These are phyloP conservation scores for Phrynocephalus vlangalii DNA, from an alignment of 2,797 vertebrate genomes.

Conservation along the genomic window DNA sequence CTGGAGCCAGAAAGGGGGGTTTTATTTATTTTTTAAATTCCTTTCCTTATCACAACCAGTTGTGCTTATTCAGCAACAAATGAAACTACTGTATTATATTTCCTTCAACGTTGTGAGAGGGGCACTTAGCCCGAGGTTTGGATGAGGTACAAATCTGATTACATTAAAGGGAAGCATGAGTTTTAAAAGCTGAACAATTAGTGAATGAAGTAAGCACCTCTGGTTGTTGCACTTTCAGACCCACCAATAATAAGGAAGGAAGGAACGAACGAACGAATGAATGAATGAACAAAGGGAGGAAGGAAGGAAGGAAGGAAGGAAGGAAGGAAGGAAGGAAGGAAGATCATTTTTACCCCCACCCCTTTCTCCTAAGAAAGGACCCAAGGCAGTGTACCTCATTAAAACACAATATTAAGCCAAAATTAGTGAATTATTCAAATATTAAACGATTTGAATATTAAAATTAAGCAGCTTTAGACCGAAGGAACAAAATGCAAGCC, in stretches of 20 bases:
- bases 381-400: too few relatives aligned
- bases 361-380: too few relatives aligned
- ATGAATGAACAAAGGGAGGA: accelerated
- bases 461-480: too few relatives aligned
- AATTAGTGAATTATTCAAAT: too few relatives aligned
- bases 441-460: too few relatives aligned
- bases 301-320: accelerated
- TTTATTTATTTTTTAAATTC: too few relatives aligned
- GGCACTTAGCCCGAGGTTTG: neutral
- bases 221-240: too few relatives aligned
- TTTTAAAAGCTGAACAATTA: neutral
- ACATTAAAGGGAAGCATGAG: neutral
- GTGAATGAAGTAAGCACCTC: neutral
- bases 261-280: neutral
- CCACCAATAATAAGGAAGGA: too few relatives aligned
- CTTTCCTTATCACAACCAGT: neutral
- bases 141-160: neutral
- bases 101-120: neutral
- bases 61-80: neutral
- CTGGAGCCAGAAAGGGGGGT: neutral
- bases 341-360: too few relatives aligned
- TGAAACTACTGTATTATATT: neutral
- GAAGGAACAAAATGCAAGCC: too few relatives aligned
- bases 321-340: too few relatives aligned
- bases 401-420: too few relatives aligned